Conservation (phyloP, 1,140 invertebrate species). For the Thaumetopoea pityocampa region DNA sequence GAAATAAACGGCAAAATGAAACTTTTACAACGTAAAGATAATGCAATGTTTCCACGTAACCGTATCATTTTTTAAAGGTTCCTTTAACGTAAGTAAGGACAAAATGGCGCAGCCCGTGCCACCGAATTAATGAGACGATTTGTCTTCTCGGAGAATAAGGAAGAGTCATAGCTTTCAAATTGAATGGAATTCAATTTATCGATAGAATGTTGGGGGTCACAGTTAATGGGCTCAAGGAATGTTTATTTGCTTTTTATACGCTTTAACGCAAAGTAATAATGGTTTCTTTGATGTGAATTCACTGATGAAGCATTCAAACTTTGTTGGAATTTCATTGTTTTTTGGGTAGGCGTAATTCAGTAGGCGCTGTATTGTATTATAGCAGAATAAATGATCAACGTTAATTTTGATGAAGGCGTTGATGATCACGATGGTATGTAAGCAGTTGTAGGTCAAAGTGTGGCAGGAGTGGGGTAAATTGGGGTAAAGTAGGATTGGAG, state of each 20-base stretch:
- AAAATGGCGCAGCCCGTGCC: slow-evolving; percentile 20
- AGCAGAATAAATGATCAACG: neutral
- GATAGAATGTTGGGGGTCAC: slow-evolving; percentile 7
- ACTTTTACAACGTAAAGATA: neutral
- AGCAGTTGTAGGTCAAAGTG: too few species aligned
- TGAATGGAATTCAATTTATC: slow-evolving; percentile 32
- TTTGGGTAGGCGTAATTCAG: neutral
- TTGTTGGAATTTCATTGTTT: neutral
- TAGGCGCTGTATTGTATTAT: too few species aligned
- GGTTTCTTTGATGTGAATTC: neutral
- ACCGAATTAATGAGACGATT: slow-evolving; percentile 37
- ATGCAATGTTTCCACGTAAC: slow-evolving; percentile 9
- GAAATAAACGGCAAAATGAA: too few species aligned
- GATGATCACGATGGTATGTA: too few species aligned
- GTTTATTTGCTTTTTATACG: slow-evolving; percentile 19
- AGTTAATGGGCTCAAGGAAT: slow-evolving; percentile 12
- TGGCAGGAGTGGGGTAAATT: too few species aligned
- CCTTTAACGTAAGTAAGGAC: slow-evolving; percentile 16
- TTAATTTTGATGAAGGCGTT: too few species aligned
- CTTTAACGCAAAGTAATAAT: slow-evolving; percentile 13
- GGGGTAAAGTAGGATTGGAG: too few species aligned
- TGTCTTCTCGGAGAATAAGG: slow-evolving; percentile 24
- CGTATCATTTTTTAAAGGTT: slow-evolving; percentile 19
- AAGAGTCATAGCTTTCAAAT: slow-evolving; percentile 29
- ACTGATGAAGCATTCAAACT: slow-evolving; percentile 5